Evolutionary conservation across 2,888 invertebrate species (phyloP).

Genomic region (Drosophila rellima): DNA sequence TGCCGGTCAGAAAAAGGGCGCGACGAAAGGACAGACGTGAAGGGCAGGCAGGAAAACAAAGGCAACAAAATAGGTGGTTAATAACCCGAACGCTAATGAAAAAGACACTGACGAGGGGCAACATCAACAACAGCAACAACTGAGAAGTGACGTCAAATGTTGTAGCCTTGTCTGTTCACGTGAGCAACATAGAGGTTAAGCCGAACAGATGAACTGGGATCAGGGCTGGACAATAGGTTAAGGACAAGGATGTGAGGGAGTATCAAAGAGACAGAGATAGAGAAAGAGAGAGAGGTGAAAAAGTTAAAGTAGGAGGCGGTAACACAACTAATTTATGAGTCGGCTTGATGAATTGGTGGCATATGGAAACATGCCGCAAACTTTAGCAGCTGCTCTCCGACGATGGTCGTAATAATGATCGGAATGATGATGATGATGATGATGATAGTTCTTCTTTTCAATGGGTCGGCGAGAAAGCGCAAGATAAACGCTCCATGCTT

Average conservation of each 20-base stretch:
- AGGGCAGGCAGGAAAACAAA: slow-evolving; percentile 49
- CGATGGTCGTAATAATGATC: slow-evolving; percentile 22
- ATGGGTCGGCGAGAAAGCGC: slow-evolving; percentile 74
- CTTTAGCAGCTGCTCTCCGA: slow-evolving; percentile 67
- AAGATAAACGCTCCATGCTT: slow-evolving; percentile 76
- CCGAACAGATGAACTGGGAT: slow-evolving; percentile 10
- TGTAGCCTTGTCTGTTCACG: slow-evolving; percentile 4
- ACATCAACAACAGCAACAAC: slow-evolving; percentile 5
- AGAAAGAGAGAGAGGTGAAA: background rate
- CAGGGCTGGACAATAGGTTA: slow-evolving; percentile 25
- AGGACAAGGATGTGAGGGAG: slow-evolving; percentile 23
- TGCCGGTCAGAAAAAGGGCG: slow-evolving; percentile 47
- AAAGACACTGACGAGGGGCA: slow-evolving; percentile 63
- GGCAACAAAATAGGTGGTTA: slow-evolving; percentile 67
- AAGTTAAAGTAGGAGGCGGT: slow-evolving; percentile 6
- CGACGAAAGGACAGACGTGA: slow-evolving; percentile 44
- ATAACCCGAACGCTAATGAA: slow-evolving; percentile 78
- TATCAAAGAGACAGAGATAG: background rate
- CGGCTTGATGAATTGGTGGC: slow-evolving; percentile 65
- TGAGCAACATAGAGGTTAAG: slow-evolving; percentile 39
- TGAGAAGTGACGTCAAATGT: slow-evolving; percentile 49
- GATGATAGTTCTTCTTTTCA: slow-evolving; percentile 41
- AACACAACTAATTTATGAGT: slow-evolving; percentile 40
- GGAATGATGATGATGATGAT: slow-evolving; percentile 11
- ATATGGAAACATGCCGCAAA: slow-evolving; percentile 45